phyloP scores from a whole-genome alignment of 2,797 vertebrate species.

The Microctenopoma stevenorrisi region DNA sequence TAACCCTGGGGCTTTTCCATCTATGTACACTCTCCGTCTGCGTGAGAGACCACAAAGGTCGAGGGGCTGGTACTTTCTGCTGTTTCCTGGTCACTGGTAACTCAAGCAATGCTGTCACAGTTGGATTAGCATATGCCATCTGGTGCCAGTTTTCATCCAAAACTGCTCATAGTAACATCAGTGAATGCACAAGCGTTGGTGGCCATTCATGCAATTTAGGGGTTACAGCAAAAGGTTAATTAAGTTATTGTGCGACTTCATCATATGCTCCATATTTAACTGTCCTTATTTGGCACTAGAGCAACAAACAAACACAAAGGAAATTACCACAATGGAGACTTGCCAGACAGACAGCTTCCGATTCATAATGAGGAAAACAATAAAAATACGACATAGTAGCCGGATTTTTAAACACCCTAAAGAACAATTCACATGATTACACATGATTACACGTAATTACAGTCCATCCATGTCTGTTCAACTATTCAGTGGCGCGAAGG shows the following conservation, averaged over 20 bases:
- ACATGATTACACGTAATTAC: constrained; percentile 62
- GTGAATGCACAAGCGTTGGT: background rate
- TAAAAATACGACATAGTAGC: constrained; percentile 31
- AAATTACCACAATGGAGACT: background rate
- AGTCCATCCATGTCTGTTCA: constrained; percentile 45
- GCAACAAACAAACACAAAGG: background rate
- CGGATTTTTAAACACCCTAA: constrained; percentile 50
- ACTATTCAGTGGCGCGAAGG: constrained; percentile 17
- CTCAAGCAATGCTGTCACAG: constrained; percentile 27
- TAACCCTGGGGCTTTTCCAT: constrained; percentile 64
- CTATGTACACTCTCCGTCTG: constrained; percentile 55
- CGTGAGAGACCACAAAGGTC: constrained; percentile 48
- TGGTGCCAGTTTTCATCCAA: constrained; percentile 22
- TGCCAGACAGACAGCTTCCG: constrained; percentile 28
- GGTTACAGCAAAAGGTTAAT: background rate
- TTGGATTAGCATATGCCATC: constrained; percentile 31
- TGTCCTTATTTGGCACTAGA: background rate
- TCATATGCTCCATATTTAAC: background rate
- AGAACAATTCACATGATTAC: constrained; percentile 56
- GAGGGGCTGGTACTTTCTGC: constrained; percentile 25
- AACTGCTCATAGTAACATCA: background rate
- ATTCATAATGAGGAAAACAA: constrained; percentile 46
- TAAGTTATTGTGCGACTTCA: background rate
- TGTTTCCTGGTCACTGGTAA: constrained; percentile 52
- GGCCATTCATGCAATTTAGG: constrained; percentile 9